Conservation (phyloP, 2,888 invertebrate species). For the Watsonalla cultraria region DNA sequence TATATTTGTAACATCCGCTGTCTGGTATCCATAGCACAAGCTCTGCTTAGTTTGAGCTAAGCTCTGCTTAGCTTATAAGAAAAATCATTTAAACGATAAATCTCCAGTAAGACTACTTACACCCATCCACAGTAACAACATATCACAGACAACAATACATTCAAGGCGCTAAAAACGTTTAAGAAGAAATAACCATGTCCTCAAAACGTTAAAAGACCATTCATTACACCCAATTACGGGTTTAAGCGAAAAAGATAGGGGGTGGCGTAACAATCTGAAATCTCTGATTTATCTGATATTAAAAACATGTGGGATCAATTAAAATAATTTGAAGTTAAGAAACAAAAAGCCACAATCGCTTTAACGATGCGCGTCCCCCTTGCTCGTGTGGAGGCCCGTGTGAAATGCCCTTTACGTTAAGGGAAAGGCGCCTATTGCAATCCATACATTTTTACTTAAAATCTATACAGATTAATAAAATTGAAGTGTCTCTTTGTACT, state of each 20-base stretch:
- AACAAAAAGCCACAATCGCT: constrained; percentile 26
- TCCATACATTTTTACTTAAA: not conserved
- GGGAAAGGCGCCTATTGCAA: constrained; percentile 17
- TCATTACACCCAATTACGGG: constrained; percentile 45
- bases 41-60: too few relatives aligned
- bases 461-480: too few relatives aligned
- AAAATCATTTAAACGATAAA: too few relatives aligned
- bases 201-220: constrained; percentile 25
- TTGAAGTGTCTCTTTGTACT: too few relatives aligned
- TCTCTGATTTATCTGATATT: constrained; percentile 57
- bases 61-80: too few relatives aligned
- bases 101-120: too few relatives aligned
- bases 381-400: constrained; percentile 40
- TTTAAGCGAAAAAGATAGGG: constrained; percentile 18
- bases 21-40: too few relatives aligned
- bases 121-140: not conserved
- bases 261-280: constrained; percentile 45
- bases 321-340: constrained; percentile 50
- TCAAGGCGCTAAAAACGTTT: not conserved
- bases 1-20: too few relatives aligned
- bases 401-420: constrained; percentile 50
- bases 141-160: not conserved
- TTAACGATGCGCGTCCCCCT: constrained; percentile 41
- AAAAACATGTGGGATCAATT: constrained; percentile 65
- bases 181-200: not conserved